Conservation (phyloP, 2,797 vertebrate species). For the Varecia variegata region DNA sequence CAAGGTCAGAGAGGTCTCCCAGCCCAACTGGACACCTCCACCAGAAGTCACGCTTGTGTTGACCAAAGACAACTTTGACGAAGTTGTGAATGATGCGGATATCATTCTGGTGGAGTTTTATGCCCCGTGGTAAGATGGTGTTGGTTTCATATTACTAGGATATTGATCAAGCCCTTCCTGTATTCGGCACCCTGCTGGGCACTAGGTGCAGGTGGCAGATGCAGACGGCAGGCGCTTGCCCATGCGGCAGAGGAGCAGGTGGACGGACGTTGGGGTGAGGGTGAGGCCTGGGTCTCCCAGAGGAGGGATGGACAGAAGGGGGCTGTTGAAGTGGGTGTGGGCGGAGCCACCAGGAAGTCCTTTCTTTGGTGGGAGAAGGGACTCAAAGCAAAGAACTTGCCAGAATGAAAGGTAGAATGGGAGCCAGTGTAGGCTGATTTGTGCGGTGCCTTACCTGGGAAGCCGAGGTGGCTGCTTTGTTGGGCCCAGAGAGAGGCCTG, state of each 20-base stretch:
- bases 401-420: background rate
- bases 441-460: background rate
- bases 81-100: conserved; percentile 91
- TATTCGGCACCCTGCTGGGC: background rate
- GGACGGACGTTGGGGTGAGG: fast-evolving
- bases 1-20: conserved; percentile 92
- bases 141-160: fast-evolving
- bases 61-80: conserved; percentile 95
- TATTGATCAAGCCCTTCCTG: background rate
- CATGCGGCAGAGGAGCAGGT: fast-evolving
- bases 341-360: too few species aligned
- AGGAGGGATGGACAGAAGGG: fast-evolving
- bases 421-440: background rate
- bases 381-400: background rate
- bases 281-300: background rate
- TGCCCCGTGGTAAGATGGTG: conserved; percentile 93
- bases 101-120: conserved; percentile 99
- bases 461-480: background rate
- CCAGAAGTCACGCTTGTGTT: conserved; percentile 94
- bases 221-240: background rate
- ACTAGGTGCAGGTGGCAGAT: background rate
- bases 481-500: fast-evolving
- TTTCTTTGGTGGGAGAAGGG: background rate
- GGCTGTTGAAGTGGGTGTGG: fast-evolving
- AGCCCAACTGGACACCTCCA: conserved; percentile 94